Evolutionary conservation across 1,140 invertebrate genomes (phyloP), one percentile per base, ranked within the genome.

Genomic region (Episyrphus balteatus): DNA sequence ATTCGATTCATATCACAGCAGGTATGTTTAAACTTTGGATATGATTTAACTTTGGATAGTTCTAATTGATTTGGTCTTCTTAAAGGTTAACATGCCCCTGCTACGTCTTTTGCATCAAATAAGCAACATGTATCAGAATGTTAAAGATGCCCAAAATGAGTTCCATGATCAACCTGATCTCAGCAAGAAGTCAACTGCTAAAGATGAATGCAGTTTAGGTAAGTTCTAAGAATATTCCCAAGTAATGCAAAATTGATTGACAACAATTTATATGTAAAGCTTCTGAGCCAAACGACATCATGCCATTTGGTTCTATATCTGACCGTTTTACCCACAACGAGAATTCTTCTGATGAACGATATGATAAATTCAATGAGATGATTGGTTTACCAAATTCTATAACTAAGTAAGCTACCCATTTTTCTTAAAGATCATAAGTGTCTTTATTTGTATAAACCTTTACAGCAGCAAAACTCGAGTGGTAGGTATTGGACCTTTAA

Each of bases 51-150:
- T 26, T 8, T 31, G 33, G n/a, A 44, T 34, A 42, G 18, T 39
- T 44, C 18, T 12, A 10, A 45, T 33, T 39, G 37, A 1, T 51
- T 34, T 43, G 49, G 47, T 42, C 48, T 3, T 44, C 11, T 50
- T 58, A 32, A 65, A 84, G 75, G 83, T 92, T 8, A 97, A 97
- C 63, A 96, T 98, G 92, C 92, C 93, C 0, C 70, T 98, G 33
- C 69, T 98, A 18, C 73, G 94, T 46, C 74, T 98, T 18, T 73
- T 97, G 34, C 92, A 97, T 74, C 94, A 98, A 72, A 93, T 98
- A 53, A 89, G 85, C 53, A 94, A 92, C 51, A 95, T 98, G 90
- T 94, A 96, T 70, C 89, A 93, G 69, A 97, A 96, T 71, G 90
- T 95, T 5, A 91, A 92, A 60, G 89, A 94, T 60, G 95, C 92